A percentile compares a stretch with the other conserved stretches of the same genome.
phyloP scores from a whole-genome alignment of 1,140 invertebrate species.

The Sycobia sp. region DNA sequence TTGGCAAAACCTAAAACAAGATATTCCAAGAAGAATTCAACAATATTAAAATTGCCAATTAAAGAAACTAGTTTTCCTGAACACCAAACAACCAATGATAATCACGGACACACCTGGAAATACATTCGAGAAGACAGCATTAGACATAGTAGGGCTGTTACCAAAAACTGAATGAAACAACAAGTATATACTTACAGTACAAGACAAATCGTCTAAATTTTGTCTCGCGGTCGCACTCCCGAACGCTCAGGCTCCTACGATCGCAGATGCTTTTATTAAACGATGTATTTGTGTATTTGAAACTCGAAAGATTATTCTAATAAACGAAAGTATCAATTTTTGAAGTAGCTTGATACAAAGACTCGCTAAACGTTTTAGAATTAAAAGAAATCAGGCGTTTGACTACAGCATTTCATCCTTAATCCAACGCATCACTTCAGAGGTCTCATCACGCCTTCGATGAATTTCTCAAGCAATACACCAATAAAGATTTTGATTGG shows the following conservation, averaged over 20 bases:
- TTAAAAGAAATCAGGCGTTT: constrained; percentile 1
- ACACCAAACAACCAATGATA: too few relatives aligned
- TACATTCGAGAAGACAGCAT: too few relatives aligned
- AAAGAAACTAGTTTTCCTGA: too few relatives aligned
- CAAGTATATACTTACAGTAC: background rate
- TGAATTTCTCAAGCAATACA: constrained; percentile 36
- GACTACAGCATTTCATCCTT: constrained; percentile 27
- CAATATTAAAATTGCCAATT: too few relatives aligned
- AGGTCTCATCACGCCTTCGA: constrained; percentile 46
- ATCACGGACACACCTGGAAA: too few relatives aligned
- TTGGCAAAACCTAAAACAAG: too few relatives aligned
- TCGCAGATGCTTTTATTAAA: constrained; percentile 32
- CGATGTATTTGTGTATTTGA: constrained; percentile 29
- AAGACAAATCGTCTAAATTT: constrained; percentile 33
- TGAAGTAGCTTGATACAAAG: background rate
- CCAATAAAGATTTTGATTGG: background rate
- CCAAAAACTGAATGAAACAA: too few relatives aligned
- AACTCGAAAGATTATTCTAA: constrained; percentile 6
- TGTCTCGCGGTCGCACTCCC: constrained; percentile 2
- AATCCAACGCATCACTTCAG: constrained; percentile 50
- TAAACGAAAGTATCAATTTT: constrained; percentile 22
- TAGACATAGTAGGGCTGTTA: too few relatives aligned
- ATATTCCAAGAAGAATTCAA: too few relatives aligned
- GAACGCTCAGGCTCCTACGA: background rate
- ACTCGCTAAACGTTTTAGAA: background rate